Conservation (phyloP, 2,797 vertebrate genomes). For the Monodelphis domestica region DNA sequence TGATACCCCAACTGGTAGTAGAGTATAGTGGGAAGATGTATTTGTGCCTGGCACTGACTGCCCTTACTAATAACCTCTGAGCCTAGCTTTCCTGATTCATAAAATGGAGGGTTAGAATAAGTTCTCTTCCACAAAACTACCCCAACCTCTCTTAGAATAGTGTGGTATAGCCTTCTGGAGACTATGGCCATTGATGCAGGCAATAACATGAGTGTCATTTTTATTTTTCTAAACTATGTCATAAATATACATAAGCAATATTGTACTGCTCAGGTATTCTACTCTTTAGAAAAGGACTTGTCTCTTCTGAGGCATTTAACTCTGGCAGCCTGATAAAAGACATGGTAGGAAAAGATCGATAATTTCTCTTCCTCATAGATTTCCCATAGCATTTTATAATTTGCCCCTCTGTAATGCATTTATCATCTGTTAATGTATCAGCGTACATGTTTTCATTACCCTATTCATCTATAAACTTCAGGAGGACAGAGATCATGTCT, state of each 20-base stretch:
- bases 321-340: neutral
- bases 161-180: neutral
- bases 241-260: slow-evolving; percentile 15
- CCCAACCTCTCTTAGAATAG: neutral
- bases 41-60: neutral
- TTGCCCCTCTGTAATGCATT: neutral
- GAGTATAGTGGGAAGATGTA: neutral
- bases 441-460: neutral
- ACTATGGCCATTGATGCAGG: neutral
- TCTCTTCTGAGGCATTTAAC: slow-evolving; percentile 7
- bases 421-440: neutral
- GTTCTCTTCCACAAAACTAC: slow-evolving; percentile 26
- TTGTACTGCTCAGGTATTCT: neutral
- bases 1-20: neutral
- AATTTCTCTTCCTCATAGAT: slow-evolving; percentile 35
- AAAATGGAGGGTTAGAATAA: neutral
- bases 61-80: neutral
- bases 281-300: slow-evolving; percentile 24
- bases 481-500: neutral
- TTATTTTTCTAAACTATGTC: slow-evolving; percentile 11
- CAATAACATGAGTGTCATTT: neutral
- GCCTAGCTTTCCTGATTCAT: neutral
- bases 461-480: neutral
- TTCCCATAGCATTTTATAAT: slow-evolving; percentile 31
- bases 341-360: slow-evolving; percentile 14